Evolutionary conservation across 2,888 invertebrate genomes (phyloP).

Genomic region (Drosophila tripunctata): DNA sequence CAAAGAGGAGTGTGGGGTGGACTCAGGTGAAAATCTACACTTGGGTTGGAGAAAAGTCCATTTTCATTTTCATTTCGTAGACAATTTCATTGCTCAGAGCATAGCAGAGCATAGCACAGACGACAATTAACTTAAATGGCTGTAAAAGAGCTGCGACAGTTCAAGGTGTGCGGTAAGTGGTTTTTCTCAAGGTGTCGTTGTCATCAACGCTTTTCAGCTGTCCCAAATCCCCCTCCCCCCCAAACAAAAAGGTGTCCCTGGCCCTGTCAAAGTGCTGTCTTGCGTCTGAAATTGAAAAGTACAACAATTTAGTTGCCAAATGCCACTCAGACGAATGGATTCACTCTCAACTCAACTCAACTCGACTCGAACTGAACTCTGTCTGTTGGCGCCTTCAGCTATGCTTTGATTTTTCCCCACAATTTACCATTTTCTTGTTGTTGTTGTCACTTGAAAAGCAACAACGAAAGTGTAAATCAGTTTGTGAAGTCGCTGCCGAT

Average conservation of each 20-base stretch:
- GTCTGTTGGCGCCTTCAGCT: slow-evolving; percentile 30
- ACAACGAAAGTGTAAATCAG: slow-evolving; percentile 61
- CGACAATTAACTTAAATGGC: slow-evolving; percentile 77
- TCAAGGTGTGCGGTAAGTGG: slow-evolving; percentile 64
- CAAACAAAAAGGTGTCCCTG: too few species aligned
- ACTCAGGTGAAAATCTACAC: slow-evolving; percentile 12
- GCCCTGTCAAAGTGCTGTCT: slow-evolving; percentile 43
- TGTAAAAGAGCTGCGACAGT: slow-evolving; percentile 59
- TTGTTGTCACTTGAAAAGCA: slow-evolving; percentile 40
- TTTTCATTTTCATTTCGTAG: slow-evolving; percentile 36
- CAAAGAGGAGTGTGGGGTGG: too few species aligned
- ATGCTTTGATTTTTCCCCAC: slow-evolving; percentile 32
- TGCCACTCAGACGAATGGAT: slow-evolving; percentile 18
- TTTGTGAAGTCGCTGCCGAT: slow-evolving; percentile 58
- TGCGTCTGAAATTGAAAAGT: slow-evolving; percentile 67
- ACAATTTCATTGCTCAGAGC: slow-evolving; percentile 49
- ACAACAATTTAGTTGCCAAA: slow-evolving; percentile 56
- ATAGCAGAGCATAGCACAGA: too few species aligned
- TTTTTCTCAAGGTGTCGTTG: slow-evolving; percentile 58
- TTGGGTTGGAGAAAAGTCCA: slow-evolving; percentile 3
- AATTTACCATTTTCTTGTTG: neutral
- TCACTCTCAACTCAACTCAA: slow-evolving; percentile 10
- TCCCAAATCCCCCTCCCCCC: neutral
- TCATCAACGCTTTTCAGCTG: neutral
- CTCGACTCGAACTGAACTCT: slow-evolving; percentile 13